These are phyloP conservation scores for Chrysocyon brachyurus DNA, from an alignment of 2,797 vertebrate species.

Conservation along the genomic window DNA sequence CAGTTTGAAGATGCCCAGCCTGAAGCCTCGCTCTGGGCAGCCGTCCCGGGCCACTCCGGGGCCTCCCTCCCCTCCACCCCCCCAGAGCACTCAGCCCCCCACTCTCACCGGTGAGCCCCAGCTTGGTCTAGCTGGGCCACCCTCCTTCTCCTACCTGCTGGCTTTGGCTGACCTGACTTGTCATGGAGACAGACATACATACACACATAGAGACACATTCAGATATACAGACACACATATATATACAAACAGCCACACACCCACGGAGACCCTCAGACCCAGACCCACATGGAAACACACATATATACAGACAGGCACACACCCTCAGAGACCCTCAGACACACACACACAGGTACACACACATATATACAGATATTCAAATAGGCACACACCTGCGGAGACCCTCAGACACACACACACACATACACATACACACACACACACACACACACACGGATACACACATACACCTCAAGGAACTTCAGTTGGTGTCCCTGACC, in stretches of 20 bases:
- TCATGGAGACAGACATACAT: neutral
- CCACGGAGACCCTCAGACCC: neutral
- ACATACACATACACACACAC: neutral
- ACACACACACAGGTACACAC: neutral
- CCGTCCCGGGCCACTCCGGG: neutral
- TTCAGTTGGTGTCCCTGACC: neutral
- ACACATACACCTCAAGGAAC: neutral
- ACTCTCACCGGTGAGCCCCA: neutral
- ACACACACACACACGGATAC: neutral
- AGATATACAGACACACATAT: neutral
- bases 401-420: neutral
- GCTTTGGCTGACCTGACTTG: neutral
- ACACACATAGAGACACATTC: neutral
- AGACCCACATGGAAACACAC: neutral
- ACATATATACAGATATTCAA: neutral
- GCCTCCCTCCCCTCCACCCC: neutral
- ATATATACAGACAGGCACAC: neutral
- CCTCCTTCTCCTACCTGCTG: neutral
- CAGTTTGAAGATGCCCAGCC: slow-evolving; percentile 55
- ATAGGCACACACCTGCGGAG: neutral
- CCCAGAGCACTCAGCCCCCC: accelerated
- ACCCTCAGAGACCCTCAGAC: neutral
- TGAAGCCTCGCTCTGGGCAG: neutral
- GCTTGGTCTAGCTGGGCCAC: neutral
- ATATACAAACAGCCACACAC: too few relatives aligned